Evolutionary conservation across 2,888 invertebrate genomes (phyloP).

Genomic region (Chrysomela aeneicollis): DNA sequence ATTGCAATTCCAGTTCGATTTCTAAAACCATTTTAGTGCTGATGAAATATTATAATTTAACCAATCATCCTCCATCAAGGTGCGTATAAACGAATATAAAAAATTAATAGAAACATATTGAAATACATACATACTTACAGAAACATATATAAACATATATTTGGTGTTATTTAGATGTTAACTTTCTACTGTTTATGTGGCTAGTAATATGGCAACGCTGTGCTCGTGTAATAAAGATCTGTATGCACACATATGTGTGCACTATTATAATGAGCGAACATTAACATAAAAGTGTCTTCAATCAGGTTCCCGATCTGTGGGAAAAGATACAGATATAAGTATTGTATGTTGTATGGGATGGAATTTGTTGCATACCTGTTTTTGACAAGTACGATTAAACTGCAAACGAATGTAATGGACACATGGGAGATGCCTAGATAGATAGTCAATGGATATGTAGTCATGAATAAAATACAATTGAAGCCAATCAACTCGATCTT

Average conservation of each 20-base stretch:
- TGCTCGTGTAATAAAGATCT: not conserved
- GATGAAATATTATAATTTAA: too few species aligned
- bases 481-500: not conserved
- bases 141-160: too few species aligned
- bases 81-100: too few species aligned
- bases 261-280: not conserved
- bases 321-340: constrained; percentile 7
- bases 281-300: constrained; percentile 3
- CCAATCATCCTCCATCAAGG: too few species aligned
- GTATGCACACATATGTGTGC: not conserved
- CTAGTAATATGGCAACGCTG: too few species aligned
- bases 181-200: too few species aligned
- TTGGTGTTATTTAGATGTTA: too few species aligned
- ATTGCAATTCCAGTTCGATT: too few species aligned
- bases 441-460: not conserved
- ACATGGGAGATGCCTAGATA: constrained; percentile 5
- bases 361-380: not conserved
- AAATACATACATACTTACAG: too few species aligned
- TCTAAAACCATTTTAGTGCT: too few species aligned
- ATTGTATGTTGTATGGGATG: not conserved
- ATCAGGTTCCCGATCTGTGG: constrained; percentile 3
- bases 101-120: too few species aligned
- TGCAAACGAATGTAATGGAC: not conserved
- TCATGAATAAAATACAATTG: constrained; percentile 3
- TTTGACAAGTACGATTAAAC: constrained; percentile 7